These are phyloP conservation scores for Penaeus indicus DNA, from an alignment of 1,140 invertebrate genomes.

Conservation along the genomic window DNA sequence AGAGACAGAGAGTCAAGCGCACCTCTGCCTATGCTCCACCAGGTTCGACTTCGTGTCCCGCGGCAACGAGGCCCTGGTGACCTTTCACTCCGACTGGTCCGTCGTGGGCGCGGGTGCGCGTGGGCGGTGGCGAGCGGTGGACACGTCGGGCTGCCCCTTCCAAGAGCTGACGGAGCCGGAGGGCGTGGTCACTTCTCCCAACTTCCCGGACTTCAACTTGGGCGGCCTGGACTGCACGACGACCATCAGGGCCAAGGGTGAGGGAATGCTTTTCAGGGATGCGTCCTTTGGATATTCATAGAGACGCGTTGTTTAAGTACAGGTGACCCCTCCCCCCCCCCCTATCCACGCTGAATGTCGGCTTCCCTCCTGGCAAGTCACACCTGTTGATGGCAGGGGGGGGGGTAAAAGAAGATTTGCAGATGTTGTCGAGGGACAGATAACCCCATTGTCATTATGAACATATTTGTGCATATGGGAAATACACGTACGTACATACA, in stretches of 20 bases:
- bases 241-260: slow-evolving; percentile 46
- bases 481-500: too few species aligned
- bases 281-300: too few species aligned
- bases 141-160: slow-evolving; percentile 45
- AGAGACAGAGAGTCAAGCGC: neutral
- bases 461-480: too few species aligned
- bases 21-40: neutral
- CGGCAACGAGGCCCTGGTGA: slow-evolving; percentile 47
- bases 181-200: slow-evolving; percentile 45
- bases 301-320: too few species aligned
- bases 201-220: slow-evolving; percentile 53
- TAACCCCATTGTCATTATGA: too few species aligned
- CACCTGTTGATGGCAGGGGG: too few species aligned
- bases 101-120: slow-evolving; percentile 38
- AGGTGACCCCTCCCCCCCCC: neutral
- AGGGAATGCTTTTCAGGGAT: neutral
- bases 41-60: slow-evolving; percentile 50
- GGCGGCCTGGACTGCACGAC: slow-evolving; percentile 45
- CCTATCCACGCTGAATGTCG: too few species aligned
- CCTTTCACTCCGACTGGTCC: slow-evolving; percentile 55
- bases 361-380: too few species aligned
- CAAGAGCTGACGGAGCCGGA: slow-evolving; percentile 31
- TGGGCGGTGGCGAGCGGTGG: slow-evolving; percentile 48
- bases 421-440: too few species aligned
- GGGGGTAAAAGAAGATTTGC: too few species aligned